Evolutionary conservation across 2,113 vertebrate genomes (phyloP).

Genomic region (Macrotis lagotis): DNA sequence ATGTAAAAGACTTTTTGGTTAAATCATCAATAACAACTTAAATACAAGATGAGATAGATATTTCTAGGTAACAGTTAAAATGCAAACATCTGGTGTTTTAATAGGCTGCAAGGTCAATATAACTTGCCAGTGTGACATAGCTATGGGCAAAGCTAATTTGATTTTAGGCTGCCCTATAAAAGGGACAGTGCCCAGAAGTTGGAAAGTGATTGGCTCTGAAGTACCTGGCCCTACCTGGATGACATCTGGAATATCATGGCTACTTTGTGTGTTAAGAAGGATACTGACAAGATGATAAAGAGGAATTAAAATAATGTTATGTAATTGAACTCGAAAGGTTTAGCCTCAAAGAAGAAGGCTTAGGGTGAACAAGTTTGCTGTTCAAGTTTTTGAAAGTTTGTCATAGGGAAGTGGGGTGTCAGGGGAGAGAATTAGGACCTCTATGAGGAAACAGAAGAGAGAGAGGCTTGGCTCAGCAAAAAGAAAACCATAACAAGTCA

Average conservation of each 20-base stretch:
- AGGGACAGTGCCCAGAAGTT: not conserved
- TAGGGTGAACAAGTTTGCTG: not conserved
- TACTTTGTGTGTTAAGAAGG: not conserved
- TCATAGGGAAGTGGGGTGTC: not conserved
- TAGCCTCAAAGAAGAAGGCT: not conserved
- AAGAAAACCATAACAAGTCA: not conserved
- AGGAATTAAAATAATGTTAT: not conserved
- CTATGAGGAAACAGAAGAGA: not conserved
- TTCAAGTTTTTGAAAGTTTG: not conserved
- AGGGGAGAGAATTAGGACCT: not conserved
- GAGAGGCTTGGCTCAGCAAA: not conserved
- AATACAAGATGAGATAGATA: conserved; percentile 3
- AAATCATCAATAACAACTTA: conserved; percentile 28
- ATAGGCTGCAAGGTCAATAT: not conserved
- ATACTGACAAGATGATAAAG: not conserved
- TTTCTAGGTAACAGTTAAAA: conserved; percentile 20
- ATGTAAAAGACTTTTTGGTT: conserved; percentile 47
- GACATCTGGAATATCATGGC: not conserved
- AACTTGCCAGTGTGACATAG: not conserved
- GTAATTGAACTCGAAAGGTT: not conserved
- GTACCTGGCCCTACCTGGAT: not conserved
- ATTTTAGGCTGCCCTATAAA: not conserved
- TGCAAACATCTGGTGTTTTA: not conserved
- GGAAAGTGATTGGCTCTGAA: not conserved
- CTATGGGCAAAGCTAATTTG: not conserved